Evolutionary conservation across 2,888 invertebrate species (phyloP).

Genomic region (Ceramica pisi): DNA sequence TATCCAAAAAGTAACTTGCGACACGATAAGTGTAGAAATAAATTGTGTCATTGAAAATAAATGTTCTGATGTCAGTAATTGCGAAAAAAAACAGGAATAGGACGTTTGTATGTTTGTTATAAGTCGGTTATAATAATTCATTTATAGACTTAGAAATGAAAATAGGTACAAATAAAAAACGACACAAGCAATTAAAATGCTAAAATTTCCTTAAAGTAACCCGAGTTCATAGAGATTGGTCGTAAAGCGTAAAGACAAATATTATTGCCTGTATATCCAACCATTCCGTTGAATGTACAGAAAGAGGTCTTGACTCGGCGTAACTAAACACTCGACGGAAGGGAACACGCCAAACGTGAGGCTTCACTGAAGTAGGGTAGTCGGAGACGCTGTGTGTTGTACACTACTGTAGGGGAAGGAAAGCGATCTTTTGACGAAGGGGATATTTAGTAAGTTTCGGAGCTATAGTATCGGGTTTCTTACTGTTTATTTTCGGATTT

Average conservation of each 20-base stretch:
- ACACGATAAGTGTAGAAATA: no score
- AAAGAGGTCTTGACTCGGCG: slow-evolving; percentile 27
- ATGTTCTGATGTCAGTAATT: no score
- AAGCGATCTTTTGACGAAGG: background rate
- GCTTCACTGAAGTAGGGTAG: slow-evolving; percentile 24
- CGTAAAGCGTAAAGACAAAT: background rate
- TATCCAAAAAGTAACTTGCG: no score
- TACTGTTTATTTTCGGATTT: slow-evolving; percentile 1
- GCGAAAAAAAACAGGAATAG: background rate
- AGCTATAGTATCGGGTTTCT: background rate
- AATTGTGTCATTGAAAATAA: no score
- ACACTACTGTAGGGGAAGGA: background rate
- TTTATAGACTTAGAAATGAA: no score
- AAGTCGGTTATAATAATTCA: no score
- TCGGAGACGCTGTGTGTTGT: background rate
- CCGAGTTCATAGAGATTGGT: background rate
- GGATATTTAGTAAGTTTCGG: background rate
- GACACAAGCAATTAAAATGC: background rate
- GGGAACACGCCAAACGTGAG: slow-evolving; percentile 28
- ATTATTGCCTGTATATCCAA: background rate
- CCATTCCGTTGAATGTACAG: slow-evolving; percentile 11
- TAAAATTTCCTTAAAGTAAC: background rate
- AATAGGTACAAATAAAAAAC: no score
- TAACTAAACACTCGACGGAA: slow-evolving; percentile 43
- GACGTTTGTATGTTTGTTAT: background rate